Evolutionary conservation across 1,140 invertebrate genomes (phyloP).

Genomic region (Cydia strobilella): DNA sequence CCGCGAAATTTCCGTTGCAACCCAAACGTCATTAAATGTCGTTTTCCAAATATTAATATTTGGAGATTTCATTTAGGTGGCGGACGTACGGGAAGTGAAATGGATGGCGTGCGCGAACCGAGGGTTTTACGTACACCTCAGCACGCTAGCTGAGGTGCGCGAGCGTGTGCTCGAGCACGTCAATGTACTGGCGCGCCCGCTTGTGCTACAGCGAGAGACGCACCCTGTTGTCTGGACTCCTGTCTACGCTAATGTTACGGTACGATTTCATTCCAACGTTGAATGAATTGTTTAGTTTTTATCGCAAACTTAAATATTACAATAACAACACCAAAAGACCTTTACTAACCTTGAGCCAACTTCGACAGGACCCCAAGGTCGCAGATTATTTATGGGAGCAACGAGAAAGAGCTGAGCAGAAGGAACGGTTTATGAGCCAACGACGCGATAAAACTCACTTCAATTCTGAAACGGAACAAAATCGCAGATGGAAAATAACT

Average conservation of each 20-base stretch:
- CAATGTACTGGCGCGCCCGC: slow-evolving; percentile 93
- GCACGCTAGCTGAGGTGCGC: slow-evolving; percentile 94
- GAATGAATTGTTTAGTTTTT: too few species aligned
- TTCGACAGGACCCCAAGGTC: slow-evolving; percentile 88
- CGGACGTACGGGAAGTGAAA: slow-evolving; percentile 90
- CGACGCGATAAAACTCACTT: slow-evolving; percentile 80
- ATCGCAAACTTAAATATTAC: too few species aligned
- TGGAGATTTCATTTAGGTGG: slow-evolving; percentile 72
- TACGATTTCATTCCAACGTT: slow-evolving; percentile 56
- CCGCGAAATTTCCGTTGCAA: background rate
- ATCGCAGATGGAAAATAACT: slow-evolving; percentile 77
- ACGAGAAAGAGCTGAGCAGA: slow-evolving; percentile 88
- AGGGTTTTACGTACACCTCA: slow-evolving; percentile 97
- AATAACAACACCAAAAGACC: too few species aligned
- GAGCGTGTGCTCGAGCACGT: slow-evolving; percentile 96
- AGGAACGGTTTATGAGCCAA: slow-evolving; percentile 84
- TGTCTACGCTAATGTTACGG: slow-evolving; percentile 94
- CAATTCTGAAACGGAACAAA: slow-evolving; percentile 80
- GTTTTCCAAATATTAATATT: slow-evolving; percentile 15
- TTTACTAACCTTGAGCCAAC: background rate
- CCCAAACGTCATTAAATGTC: background rate
- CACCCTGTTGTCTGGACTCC: slow-evolving; percentile 95
- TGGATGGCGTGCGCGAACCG: slow-evolving; percentile 98
- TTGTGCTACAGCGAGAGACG: slow-evolving; percentile 88
- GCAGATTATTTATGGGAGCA: slow-evolving; percentile 94